Base-by-base conservation (phyloP, 2,888 invertebrate species). In the Volucella inanis region DNA sequence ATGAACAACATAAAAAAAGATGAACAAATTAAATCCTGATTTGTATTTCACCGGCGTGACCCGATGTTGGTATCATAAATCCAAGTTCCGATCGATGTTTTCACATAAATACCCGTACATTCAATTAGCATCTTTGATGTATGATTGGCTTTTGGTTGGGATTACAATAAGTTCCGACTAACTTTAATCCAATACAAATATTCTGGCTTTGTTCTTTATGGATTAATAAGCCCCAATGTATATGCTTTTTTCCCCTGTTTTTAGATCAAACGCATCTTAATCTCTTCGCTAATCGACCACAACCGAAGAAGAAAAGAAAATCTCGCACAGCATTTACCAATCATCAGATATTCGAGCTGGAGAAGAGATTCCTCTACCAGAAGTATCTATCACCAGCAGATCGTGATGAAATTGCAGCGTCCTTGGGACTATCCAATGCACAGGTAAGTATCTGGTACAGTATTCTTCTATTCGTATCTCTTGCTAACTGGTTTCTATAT, bases 321-420 rank as follows among this genome's bases (percentile, higher is more conserved):
- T 98, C 98, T 11, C 94, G 99, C 89, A 99, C 99, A 8, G 99
- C 99, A 47, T 99, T 99, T 93, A 98, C 98, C 81, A 99, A 99
- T 92, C 98, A 98, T 93, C 99, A 99, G 93, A 99, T 99, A 88
- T 98, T 98, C 93, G 98, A 99, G 93, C 93, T 99, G 91, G 99
- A 99, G 92, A 98, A 98, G 91, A 94, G 99, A 89, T 99, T 99
- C 93, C 95, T 98, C n/a, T 98, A 98, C 93, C 99, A 99, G 93
- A 99, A 99, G 93, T 99, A 99, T 93, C 94, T 99, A 88, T 98
- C 98, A 68, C 99, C 99, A 0, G 98, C 98, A 0, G 99, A 99
- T 92, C 94, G 99, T 87, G 99, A 99, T 92, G 98, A 99, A 91
- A 98, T 99, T 87, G 98, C 99, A 3, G 96, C 96, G 87, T 96